Base-by-base conservation (phyloP, 2,888 invertebrate genomes). In the Boloria selene region DNA sequence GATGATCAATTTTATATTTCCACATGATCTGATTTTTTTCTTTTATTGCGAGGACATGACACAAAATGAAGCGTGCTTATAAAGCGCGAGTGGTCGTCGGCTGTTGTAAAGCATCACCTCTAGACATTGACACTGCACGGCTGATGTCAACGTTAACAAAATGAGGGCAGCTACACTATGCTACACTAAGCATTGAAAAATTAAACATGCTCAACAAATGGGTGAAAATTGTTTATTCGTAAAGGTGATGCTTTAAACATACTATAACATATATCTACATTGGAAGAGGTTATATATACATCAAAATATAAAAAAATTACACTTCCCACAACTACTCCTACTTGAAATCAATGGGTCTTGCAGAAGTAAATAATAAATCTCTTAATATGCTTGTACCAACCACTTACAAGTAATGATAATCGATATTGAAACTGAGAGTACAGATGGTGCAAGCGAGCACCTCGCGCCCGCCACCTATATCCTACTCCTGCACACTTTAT, bases 221-320 rank as follows among this genome's bases (percentile, higher is more conserved):
- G 4, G n/a, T n/a, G n/a, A 13, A 47, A 14, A 47, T 47, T n/a
- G 16, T n/a, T 47, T 14, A 7, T 16, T 47, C 2, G 47, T 47
- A 13, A n/a, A 22, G 44, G 45, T 13, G 58, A 47, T 18, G 45
- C 45, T 18, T 18, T 18, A 47, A 31, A 31, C 47, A 47, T 31
- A 49, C n/a, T 26, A 58, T 31, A n/a, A n/a, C n/a, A 55, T 44
- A 44, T 54, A 63, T 63, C 63, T 63, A 63, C 63, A 56, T 50
- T 18, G 47, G n/a, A 55, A 54, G 26, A 47, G 54, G 54, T 63
- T 63, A 50, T 63, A 55, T 63, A 55, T 63, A 63, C 62, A 63
- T 49, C 18, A n/a, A 61, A 47, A 53, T 31, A 61, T 53, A 47
- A 61, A 51, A 53, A 45, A 60, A 60, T 14, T 16, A 51, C 60